Evolutionary conservation across 2,113 vertebrate species (phyloP).

Genomic region (Furnarius figulus): DNA sequence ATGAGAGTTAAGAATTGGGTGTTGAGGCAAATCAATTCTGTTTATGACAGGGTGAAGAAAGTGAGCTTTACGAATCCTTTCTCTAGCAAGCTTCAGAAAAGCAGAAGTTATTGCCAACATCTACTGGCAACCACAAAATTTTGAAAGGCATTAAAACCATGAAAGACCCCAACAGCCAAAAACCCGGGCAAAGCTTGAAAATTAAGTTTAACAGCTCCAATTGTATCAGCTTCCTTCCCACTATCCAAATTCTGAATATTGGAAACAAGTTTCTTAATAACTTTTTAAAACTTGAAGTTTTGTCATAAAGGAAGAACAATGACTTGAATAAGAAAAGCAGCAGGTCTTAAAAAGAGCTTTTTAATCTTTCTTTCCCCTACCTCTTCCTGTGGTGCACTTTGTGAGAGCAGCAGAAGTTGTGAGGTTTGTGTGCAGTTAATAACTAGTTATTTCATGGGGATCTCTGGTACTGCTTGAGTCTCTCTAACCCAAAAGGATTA

Average conservation of each 20-base stretch:
- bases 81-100: background rate
- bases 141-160: background rate
- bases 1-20: background rate
- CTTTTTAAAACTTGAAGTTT: background rate
- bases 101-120: background rate
- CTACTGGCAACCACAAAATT: background rate
- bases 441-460: background rate
- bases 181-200: background rate
- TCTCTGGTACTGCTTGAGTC: background rate
- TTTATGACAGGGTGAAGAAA: background rate
- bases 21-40: background rate
- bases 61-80: background rate
- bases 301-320: background rate
- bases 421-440: background rate
- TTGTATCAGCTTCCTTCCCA: background rate
- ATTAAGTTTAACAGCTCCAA: background rate
- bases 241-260: background rate
- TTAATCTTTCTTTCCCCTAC: background rate
- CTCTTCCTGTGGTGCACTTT: background rate
- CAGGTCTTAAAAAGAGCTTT: background rate
- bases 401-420: background rate
- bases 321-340: background rate
- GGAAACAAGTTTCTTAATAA: background rate
- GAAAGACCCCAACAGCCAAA: fast-evolving
- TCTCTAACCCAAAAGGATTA: background rate